Conservation (phyloP, 2,797 vertebrate genomes). For the Scleropages formosus region DNA sequence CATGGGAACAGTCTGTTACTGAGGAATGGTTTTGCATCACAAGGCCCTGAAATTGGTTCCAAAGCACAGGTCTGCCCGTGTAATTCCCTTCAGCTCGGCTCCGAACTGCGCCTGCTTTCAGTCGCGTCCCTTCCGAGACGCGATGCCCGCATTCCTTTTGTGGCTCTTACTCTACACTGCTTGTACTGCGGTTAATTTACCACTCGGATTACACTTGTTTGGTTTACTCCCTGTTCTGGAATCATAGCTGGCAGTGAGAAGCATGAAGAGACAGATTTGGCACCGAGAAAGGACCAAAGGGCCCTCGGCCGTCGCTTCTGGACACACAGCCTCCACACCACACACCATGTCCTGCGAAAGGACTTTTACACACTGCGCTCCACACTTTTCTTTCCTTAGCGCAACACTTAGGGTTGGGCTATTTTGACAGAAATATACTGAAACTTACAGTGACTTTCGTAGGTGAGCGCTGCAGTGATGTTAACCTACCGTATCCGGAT, state of each 20-base stretch:
- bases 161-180: background rate
- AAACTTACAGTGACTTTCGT: no score
- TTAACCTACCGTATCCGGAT: no score
- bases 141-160: background rate
- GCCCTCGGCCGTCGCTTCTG: no score
- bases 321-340: background rate
- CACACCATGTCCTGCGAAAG: no score
- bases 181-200: background rate
- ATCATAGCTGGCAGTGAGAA: constrained; percentile 16
- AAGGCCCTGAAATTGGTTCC: constrained; percentile 86
- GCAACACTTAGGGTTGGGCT: no score
- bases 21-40: constrained; percentile 85
- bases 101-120: background rate
- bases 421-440: no score
- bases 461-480: no score
- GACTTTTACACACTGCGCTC: no score
- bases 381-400: no score
- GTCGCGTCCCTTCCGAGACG: background rate
- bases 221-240: background rate
- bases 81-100: constrained; percentile 25
- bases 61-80: constrained; percentile 52
- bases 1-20: constrained; percentile 87
- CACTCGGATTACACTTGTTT: background rate
- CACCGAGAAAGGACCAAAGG: background rate
- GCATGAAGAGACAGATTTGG: background rate